phyloP scores from a whole-genome alignment of 2,797 vertebrate species.

The Myiotriccus ornatus region DNA sequence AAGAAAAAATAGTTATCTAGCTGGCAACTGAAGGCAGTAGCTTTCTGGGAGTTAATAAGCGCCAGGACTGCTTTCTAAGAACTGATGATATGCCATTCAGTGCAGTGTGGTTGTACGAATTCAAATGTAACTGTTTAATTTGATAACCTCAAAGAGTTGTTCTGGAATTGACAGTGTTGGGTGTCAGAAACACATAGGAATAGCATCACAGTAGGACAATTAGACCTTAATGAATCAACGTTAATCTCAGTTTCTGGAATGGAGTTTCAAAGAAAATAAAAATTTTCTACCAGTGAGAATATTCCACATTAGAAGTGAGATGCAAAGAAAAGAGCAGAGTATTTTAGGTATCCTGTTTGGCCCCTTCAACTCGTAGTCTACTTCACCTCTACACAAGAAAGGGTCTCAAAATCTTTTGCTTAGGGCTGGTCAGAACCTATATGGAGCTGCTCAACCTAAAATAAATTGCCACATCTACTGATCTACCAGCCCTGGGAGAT shows the following conservation, averaged over 20 bases:
- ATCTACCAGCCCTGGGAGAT: not conserved
- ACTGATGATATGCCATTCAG: slow-evolving; percentile 5
- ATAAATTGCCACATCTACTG: not conserved
- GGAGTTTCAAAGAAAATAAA: not conserved
- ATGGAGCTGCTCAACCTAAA: not conserved
- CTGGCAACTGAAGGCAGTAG: slow-evolving; percentile 32
- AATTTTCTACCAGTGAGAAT: not conserved
- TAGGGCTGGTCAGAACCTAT: not conserved
- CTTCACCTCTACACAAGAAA: not conserved
- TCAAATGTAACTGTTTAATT: not conserved
- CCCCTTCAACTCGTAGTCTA: not conserved
- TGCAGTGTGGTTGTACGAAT: not conserved
- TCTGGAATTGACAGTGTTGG: not conserved
- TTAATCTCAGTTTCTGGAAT: not conserved
- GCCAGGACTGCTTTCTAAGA: slow-evolving; percentile 53
- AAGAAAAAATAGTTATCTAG: slow-evolving; percentile 27
- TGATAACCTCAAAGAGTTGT: not conserved
- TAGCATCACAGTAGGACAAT: not conserved
- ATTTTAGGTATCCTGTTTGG: not conserved
- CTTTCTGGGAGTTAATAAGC: slow-evolving; percentile 75
- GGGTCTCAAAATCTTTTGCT: not conserved
- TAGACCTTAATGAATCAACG: not conserved
- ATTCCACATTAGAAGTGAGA: not conserved
- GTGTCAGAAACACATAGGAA: not conserved
- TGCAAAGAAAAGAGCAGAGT: not conserved